Base-by-base conservation (phyloP, 2,113 vertebrate genomes). In the Fukomys damarensis region DNA sequence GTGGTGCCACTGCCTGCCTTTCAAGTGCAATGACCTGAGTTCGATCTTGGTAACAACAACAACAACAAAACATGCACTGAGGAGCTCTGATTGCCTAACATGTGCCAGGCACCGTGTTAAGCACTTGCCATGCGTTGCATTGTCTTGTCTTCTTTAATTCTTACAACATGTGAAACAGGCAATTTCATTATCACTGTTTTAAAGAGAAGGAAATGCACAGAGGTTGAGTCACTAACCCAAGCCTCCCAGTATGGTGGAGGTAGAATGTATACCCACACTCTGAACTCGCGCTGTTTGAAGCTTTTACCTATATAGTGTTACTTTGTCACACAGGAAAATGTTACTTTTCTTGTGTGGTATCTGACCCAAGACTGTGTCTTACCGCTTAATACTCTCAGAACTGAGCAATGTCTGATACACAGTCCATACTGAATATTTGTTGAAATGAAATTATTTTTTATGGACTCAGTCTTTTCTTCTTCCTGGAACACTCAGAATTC, bases 181-280 rank as follows among this genome's bases (percentile, higher is more conserved):
- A 54, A 63, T 83, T 66, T 68, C 86, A 58, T 17, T 38, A 88
- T 35, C 20, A 11, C 5, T 12, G 5, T 80, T 80, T 89, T 65
- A 91, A 91, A 97, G 52, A 63, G 41, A 93, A 90, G 32, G 68
- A 77, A 94, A 65, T 59, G 63, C 17, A 61, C 30, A 80, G 83
- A 66, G 52, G n/a, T n/a, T 76, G 41, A 63, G 22, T 63, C 46
- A 52, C 81, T 52, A 81, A 26, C 12, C n/a, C 38, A 20, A 9
- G 22, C 38, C 41, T 30, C 59, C 63, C 3, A 22, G 52, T 76
- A 4, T 58, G 13, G 9, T 22, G 56, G 35, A 14, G 74, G 5
- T 10, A 58, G 49, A 41, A 87, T 38, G 14, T 70, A n/a, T 74
- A 16, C 14, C 3, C 54, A n/a, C 35, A 70, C 30, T 63, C 65